These are phyloP conservation scores for Caenorhabditis angaria DNA, from an alignment of 2,888 invertebrate species.

Conservation along the genomic window DNA sequence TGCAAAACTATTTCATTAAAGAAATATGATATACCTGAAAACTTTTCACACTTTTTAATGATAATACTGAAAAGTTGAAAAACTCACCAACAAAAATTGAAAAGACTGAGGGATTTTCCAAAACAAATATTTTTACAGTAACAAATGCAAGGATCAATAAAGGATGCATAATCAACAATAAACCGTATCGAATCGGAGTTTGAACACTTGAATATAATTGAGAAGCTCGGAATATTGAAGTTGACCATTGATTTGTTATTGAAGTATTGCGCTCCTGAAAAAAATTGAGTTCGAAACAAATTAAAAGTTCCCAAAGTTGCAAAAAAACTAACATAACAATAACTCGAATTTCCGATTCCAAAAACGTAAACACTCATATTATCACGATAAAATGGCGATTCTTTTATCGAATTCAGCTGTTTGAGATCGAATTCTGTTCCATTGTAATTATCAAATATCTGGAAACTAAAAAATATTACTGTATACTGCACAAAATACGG, in stretches of 20 bases:
- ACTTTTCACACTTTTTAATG: too few relatives aligned
- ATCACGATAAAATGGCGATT: slow-evolving; percentile 9
- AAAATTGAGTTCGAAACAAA: too few relatives aligned
- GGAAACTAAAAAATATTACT: too few relatives aligned
- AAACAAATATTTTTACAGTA: slow-evolving; percentile 14
- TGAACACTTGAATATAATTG: slow-evolving; percentile 41
- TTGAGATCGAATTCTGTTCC: too few relatives aligned
- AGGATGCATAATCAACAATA: slow-evolving; percentile 22
- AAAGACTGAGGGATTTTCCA: slow-evolving; percentile 14
- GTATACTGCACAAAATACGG: too few relatives aligned
- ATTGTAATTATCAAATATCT: too few relatives aligned
- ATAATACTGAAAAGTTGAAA: background rate
- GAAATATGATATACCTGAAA: slow-evolving; percentile 24
- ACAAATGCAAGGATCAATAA: slow-evolving; percentile 21
- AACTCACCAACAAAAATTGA: slow-evolving; percentile 18
- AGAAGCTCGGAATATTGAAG: slow-evolving; percentile 33
- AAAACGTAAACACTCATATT: slow-evolving; percentile 18
- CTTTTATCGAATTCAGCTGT: too few relatives aligned
- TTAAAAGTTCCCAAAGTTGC: too few relatives aligned
- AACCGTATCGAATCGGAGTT: slow-evolving; percentile 26
- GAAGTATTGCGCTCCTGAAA: background rate
- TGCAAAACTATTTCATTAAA: slow-evolving; percentile 24
- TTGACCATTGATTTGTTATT: slow-evolving; percentile 15
- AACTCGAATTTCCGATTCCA: slow-evolving; percentile 21
- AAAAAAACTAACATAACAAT: slow-evolving; percentile 23